Evolutionary conservation across 2,888 invertebrate genomes (phyloP), one percentile per base, ranked within the genome.

Genomic region (Coenonympha glycerion): DNA sequence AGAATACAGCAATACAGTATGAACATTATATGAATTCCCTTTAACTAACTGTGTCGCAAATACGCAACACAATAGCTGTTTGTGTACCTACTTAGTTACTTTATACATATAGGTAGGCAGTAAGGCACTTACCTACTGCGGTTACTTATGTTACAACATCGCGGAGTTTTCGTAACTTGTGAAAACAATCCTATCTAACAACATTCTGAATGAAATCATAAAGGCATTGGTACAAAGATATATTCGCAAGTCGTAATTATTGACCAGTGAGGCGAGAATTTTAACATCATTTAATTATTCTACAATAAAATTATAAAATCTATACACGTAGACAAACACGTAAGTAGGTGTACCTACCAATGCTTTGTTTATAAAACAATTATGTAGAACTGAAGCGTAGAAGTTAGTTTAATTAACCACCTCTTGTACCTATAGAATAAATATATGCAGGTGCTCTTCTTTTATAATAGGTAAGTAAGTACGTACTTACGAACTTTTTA

Each of bases 51-150:
- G 47, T 57, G 57, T 62, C 59, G 59, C 59, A 62, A 62, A 59
- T 57, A 55, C 49, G 57, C 53, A 57, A 59, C 58, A 62, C 61
- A 59, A 62, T 59, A 58, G 59, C 46, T 53, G 49, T 37, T n/a
- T n/a, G n/a, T n/a, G n/a, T n/a, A n/a, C n/a, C n/a, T n/a, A n/a
- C n/a, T n/a, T n/a, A n/a, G n/a, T n/a, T n/a, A n/a, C n/a, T n/a
- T n/a, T n/a, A n/a, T n/a, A n/a, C n/a, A n/a, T n/a, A n/a, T n/a
- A n/a, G n/a, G n/a, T n/a, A n/a, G n/a, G n/a, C n/a, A n/a, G n/a
- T n/a, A n/a, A n/a, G n/a, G n/a, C n/a, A n/a, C n/a, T n/a, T n/a
- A n/a, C n/a, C n/a, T n/a, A 47, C 48, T 52, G 55, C 44, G 55
- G 61, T 59, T 55, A 56, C 53, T 45, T 47, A 46, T 22, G 53